These are phyloP conservation scores for Sesia apiformis DNA, from an alignment of 2,888 invertebrate genomes.

Conservation along the genomic window DNA sequence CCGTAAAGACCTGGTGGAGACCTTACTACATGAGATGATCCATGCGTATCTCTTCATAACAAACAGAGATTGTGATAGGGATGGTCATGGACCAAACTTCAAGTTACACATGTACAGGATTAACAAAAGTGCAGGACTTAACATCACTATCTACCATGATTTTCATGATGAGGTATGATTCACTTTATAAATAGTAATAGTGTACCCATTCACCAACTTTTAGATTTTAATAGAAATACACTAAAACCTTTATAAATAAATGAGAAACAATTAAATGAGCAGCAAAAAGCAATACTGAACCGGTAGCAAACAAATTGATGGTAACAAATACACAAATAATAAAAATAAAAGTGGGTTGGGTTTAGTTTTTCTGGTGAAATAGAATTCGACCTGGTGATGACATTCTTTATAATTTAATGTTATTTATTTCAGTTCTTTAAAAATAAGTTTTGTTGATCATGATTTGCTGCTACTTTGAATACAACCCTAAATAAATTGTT, in stretches of 20 bases:
- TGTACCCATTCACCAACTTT: not conserved
- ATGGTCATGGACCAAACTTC: slow-evolving; percentile 97
- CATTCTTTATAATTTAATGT: too few relatives aligned
- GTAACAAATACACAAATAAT: too few relatives aligned
- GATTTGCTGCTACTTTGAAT: too few relatives aligned
- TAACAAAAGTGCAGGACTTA: slow-evolving; percentile 88
- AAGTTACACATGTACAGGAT: slow-evolving; percentile 94
- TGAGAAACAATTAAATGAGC: not conserved
- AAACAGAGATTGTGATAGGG: slow-evolving; percentile 86
- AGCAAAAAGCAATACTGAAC: not conserved
- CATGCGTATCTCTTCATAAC: slow-evolving; percentile 97
- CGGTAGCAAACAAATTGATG: not conserved
- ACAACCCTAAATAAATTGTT: too few relatives aligned
- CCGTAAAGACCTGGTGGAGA: slow-evolving; percentile 96
- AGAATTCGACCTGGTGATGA: too few relatives aligned
- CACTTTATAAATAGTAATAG: not conserved
- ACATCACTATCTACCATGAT: slow-evolving; percentile 93
- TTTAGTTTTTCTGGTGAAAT: too few relatives aligned
- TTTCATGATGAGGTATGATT: slow-evolving; percentile 93
- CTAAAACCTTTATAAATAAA: not conserved
- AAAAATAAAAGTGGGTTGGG: too few relatives aligned
- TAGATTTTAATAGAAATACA: too few relatives aligned
- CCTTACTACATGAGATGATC: slow-evolving; percentile 99
- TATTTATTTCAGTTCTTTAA: too few relatives aligned
- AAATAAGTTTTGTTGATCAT: too few relatives aligned